Base-by-base conservation (phyloP, 2,797 vertebrate genomes). In the Malurus splendens region DNA sequence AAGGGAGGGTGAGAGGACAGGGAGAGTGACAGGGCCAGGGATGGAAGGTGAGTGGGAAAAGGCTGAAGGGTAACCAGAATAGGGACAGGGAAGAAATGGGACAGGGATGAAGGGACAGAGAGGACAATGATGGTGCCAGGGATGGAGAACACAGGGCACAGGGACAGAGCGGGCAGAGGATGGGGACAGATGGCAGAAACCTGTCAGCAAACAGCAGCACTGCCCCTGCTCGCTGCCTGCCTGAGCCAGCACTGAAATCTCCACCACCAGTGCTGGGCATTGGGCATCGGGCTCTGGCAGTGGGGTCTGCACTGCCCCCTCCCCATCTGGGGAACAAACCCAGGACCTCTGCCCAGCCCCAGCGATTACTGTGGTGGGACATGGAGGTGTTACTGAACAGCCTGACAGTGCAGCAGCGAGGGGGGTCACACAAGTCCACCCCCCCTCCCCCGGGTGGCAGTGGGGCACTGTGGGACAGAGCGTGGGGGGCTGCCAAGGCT, bases 231-330 rank as follows among this genome's bases (percentile, higher is more conserved):
- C 27, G 0, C 65, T 42, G 60, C 39, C 48, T 41, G 39, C 64
- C 66, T 38, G 45, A 30, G 44, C 18, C 4, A 4, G 30, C 25
- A 61, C 54, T 71, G 71, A 55, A 42, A 62, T 50, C 54, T 71
- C 6, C 45, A 57, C 39, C 0, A 0, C 18, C 55, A 27, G 4
- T 6, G 44, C 38, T 10, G 8, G 47, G 59, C 64, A 55, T 2
- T 0, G 1, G 54, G 59, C 64, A 55, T 2, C 0, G 1, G 54
- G 33, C 10, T 66, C 33, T 70, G 11, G 3, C 54, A 7, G 16
- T 12, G 1, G 52, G 59, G 25, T 38, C 70, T 36, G 54, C 0
- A 3, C 60, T 54, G 39, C 48, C 57, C n/a, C 70, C 36, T 86
- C 36, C 38, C 22, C 9, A 5, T 5, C 0, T 5, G 6, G 36